Percentiles rank a stretch among this genome's conserved stretches.
Evolutionary conservation across 2,888 invertebrate species (phyloP).

Genomic region (Phymatocera aterrima): DNA sequence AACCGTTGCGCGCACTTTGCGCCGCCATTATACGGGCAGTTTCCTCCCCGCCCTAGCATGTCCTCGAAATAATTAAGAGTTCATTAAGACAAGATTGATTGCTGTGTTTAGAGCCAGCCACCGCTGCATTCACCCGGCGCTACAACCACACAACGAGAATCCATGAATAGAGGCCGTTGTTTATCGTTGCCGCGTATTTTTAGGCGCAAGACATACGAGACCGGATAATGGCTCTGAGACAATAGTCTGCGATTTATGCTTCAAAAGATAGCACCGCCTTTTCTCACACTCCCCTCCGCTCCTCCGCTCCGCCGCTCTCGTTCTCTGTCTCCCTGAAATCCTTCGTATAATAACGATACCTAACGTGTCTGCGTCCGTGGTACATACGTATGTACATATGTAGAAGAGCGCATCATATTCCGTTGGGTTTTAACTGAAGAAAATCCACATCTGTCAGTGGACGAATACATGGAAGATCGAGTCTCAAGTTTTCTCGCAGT

Average conservation of each 20-base stretch:
- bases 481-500: not conserved
- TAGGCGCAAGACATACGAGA: constrained; percentile 45
- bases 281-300: constrained; percentile 49
- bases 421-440: not conserved
- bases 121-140: constrained; percentile 48
- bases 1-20: constrained; percentile 70
- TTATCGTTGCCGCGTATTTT: constrained; percentile 61
- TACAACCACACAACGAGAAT: constrained; percentile 54
- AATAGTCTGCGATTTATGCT: constrained; percentile 42
- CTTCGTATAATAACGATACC: constrained; percentile 39
- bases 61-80: constrained; percentile 74
- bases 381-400: not conserved
- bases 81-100: constrained; percentile 73
- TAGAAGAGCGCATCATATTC: not conserved
- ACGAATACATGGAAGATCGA: constrained; percentile 4
- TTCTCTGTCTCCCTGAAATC: constrained; percentile 46
- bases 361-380: constrained; percentile 25
- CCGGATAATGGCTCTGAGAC: constrained; percentile 36
- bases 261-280: constrained; percentile 35
- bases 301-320: too few relatives aligned
- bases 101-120: constrained; percentile 67
- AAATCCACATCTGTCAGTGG: constrained; percentile 17
- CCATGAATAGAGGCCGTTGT: constrained; percentile 67
- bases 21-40: constrained; percentile 73
- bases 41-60: constrained; percentile 64